Evolutionary conservation across 2,888 invertebrate genomes (phyloP).

Genomic region (Nemotelus nigrinus): DNA sequence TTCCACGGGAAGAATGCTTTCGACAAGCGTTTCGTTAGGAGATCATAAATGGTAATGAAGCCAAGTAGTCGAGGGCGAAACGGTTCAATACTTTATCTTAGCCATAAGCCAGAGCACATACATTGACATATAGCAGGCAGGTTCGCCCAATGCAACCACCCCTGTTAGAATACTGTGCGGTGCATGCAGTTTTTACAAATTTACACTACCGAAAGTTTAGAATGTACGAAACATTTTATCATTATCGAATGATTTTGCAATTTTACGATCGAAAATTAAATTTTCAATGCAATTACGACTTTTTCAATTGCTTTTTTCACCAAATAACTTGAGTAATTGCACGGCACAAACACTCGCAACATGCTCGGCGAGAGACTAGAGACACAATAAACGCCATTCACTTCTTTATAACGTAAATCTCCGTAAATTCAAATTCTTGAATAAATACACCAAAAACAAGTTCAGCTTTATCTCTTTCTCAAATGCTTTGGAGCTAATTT

Average conservation of each 20-base stretch:
- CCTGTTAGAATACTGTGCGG: too few species aligned
- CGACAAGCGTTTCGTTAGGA: neutral
- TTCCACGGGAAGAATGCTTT: constrained; percentile 14
- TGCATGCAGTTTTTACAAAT: too few species aligned
- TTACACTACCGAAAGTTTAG: too few species aligned
- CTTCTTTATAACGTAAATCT: constrained; percentile 38
- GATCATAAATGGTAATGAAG: constrained; percentile 1
- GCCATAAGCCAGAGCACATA: too few species aligned
- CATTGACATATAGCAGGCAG: too few species aligned
- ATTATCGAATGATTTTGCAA: too few species aligned
- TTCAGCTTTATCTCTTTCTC: constrained; percentile 39
- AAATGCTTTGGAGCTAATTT: constrained; percentile 35
- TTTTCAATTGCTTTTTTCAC: too few species aligned
- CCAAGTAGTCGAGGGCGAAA: neutral
- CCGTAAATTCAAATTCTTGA: constrained; percentile 38
- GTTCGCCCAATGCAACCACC: too few species aligned
- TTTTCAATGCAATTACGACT: too few species aligned
- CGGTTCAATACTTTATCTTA: too few species aligned
- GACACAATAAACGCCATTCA: constrained; percentile 31
- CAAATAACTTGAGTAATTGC: neutral
- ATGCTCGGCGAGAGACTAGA: neutral
- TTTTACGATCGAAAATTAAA: too few species aligned
- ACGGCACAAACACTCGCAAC: neutral
- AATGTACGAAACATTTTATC: too few species aligned
- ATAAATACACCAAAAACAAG: constrained; percentile 34